These are phyloP conservation scores for Hipposideros larvatus DNA, from an alignment of 2,797 vertebrate species.

Conservation along the genomic window DNA sequence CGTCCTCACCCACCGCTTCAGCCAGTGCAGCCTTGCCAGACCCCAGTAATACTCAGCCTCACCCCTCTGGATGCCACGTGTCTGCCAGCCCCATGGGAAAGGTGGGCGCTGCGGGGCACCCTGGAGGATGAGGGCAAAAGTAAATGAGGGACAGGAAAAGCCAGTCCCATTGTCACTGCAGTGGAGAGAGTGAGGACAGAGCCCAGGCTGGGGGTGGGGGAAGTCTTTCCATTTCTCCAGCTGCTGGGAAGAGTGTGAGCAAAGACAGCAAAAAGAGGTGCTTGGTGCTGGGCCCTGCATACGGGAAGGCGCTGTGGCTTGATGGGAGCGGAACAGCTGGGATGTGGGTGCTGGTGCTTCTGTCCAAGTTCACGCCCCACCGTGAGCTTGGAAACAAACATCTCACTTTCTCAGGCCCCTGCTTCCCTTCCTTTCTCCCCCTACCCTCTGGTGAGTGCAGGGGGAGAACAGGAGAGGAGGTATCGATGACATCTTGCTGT, in stretches of 20 bases:
- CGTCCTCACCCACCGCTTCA: neutral
- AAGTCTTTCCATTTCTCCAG: neutral
- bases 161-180: neutral
- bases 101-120: accelerated
- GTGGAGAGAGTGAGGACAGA: neutral
- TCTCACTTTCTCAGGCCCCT: neutral
- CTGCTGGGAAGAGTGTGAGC: neutral
- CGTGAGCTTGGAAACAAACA: neutral
- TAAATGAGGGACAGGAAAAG: neutral
- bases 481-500: neutral
- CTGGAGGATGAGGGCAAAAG: neutral
- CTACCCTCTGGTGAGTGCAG: neutral
- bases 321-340: neutral
- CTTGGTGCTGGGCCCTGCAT: neutral
- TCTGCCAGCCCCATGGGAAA: neutral
- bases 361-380: neutral
- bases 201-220: too few species aligned
- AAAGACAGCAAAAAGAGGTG: neutral
- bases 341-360: neutral
- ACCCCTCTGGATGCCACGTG: neutral
- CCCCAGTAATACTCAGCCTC: neutral
- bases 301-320: neutral
- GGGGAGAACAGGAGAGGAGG: neutral
- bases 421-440: neutral
- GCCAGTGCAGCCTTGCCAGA: neutral